Evolutionary conservation across 2,888 invertebrate genomes (phyloP), one percentile per base, ranked within the genome.

Genomic region (Urechis unicinctus): DNA sequence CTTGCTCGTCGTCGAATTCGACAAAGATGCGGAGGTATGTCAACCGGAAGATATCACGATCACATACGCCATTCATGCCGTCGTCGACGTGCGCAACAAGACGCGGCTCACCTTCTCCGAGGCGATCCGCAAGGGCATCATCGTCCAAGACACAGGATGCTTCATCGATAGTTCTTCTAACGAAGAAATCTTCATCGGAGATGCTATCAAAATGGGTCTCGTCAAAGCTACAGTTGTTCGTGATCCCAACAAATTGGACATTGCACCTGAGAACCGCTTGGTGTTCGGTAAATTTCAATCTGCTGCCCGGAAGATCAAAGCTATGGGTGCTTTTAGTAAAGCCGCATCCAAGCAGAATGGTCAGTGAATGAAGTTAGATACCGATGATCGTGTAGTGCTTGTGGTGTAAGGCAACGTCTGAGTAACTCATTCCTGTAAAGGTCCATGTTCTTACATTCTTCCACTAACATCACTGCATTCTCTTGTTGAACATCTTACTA

Each of bases 151-250:
- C 25, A 68, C 67, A 2, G 77, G 75, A 1, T 63, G 69, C 2
- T 77, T 72, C 60, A 57, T 68, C 25, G 66, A 77, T 66, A 75
- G 69, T 53, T 60, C 65, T n/a, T 70, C 68, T 1, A 55, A 60
- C 0, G 68, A 70, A 46, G 59, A 64, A 29, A 54, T 74, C n/a
- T 68, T 66, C 28, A 68, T 75, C 0, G 72, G 70, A 3, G 73
- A 75, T 36, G 77, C 77, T 50, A 75, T 77, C 52, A 73, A 72
- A 67, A 65, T 65, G 45, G 75, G 77, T 6, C 71, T 71, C 59
- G 69, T 76, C 53, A 75, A 75, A 57, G 76, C 74, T 2, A 65
- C 71, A 47, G 61, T 73, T 2, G 65, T 75, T 0, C 61, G 65
- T 2, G 73, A 75, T 55, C 66, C 71, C 9, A 68, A 66, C 26